Base-by-base conservation (phyloP, 2,888 invertebrate genomes). In the Piscicola geometra region DNA sequence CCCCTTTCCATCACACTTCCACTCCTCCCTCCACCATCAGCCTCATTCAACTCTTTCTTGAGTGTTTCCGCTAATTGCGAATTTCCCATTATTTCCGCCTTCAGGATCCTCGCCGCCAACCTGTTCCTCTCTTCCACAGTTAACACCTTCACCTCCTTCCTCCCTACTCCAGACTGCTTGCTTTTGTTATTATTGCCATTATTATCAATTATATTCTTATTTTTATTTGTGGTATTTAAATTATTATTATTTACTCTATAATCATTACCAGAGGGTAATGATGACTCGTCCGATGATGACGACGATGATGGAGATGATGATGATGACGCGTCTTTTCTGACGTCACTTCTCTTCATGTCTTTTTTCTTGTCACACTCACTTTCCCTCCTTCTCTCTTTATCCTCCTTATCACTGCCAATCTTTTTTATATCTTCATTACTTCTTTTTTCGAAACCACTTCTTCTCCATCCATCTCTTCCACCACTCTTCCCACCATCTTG, bases 31-130 rank as follows among this genome's bases (percentile, higher is more conserved):
- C 82, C 30, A 92, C 88, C 75, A 88, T 85, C 52, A n/a, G 66
- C 52, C 68, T 52, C 71, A 30, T 73, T 21, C 0, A 66, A 28
- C 50, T 41, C 68, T 41, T 18, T 32, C n/a, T 18, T n/a, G 0
- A 0, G 68, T 32, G n/a, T 18, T 25, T 66, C 32, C 60, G 1
- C 30, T 28, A 83, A 81, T 81, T 88, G 89, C 81, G 84, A 86
- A 83, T 96, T 90, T 28, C 94, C 96, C 88, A 94, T 89, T 81
- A 99, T 90, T 89, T 98, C 95, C 21, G 97, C 96, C 87, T 94
- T 94, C 0, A 98, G 87, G 78, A 95, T 89, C 86, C 92, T 93
- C 0, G 96, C 94, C 60, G 91, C 93, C 64, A 99, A 85, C 81
- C 91, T 90, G 86, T 98, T 99, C 89, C 94, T 90, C 85, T 97